Evolutionary conservation across 2,113 vertebrate species (phyloP).

Genomic region (Sceloporus tristichus): DNA sequence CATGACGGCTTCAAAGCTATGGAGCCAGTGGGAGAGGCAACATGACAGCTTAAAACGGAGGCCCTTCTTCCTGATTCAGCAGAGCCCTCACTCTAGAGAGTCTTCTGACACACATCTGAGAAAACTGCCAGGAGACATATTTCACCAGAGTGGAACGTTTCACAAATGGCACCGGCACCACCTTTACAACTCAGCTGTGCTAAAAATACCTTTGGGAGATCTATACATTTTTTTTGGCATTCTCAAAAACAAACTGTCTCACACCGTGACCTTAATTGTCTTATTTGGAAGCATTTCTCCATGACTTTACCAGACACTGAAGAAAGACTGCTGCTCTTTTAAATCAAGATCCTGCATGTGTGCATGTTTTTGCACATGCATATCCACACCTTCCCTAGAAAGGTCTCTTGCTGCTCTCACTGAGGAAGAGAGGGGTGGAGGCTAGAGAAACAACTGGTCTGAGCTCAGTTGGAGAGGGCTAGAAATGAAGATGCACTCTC

Average conservation of each 20-base stretch:
- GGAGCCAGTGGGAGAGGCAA: not conserved
- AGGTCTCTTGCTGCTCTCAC: no score
- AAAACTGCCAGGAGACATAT: not conserved
- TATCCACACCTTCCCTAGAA: no score
- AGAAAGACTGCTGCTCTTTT: no score
- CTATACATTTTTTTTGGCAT: not conserved
- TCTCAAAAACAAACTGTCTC: not conserved
- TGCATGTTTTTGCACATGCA: no score
- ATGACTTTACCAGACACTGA: not conserved
- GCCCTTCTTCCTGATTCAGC: not conserved
- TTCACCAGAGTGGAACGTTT: not conserved
- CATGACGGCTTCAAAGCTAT: not conserved
- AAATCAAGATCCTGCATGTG: not conserved
- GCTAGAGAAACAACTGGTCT: no score
- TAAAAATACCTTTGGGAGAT: not conserved
- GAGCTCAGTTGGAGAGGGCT: no score
- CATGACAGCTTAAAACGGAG: not conserved
- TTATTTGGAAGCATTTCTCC: not conserved
- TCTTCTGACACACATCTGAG: not conserved
- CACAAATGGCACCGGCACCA: not conserved
- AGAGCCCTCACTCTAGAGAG: not conserved
- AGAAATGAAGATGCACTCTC: no score
- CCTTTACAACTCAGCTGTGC: not conserved
- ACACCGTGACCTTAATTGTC: not conserved
- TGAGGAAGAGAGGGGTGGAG: no score